These are phyloP conservation scores for Nothocercus nigrocapillus DNA, from an alignment of 2,113 vertebrate genomes.

Conservation along the genomic window DNA sequence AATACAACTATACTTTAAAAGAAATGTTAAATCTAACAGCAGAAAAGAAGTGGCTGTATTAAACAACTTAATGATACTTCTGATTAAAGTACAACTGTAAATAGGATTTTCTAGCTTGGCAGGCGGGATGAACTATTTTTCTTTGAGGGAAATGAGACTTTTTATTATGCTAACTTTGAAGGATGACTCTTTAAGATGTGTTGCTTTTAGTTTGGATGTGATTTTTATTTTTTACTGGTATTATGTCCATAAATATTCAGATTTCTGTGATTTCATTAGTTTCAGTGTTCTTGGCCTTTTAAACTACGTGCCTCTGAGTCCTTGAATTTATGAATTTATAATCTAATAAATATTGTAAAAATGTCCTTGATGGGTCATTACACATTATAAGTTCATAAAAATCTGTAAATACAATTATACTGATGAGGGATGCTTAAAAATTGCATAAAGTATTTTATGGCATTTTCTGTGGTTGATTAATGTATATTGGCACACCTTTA, in stretches of 20 bases:
- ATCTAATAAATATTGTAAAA: slow-evolving; percentile 86
- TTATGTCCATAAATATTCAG: slow-evolving; percentile 71
- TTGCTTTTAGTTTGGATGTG: slow-evolving; percentile 73
- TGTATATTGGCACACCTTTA: slow-evolving; percentile 15
- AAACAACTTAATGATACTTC: slow-evolving; percentile 67
- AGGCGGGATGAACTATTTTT: slow-evolving; percentile 83
- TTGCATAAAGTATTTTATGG: slow-evolving; percentile 58
- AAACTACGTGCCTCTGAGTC: slow-evolving; percentile 85
- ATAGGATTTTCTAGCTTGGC: slow-evolving; percentile 84
- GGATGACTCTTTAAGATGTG: slow-evolving; percentile 74
- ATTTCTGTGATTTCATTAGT: slow-evolving; percentile 77
- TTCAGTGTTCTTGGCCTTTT: slow-evolving; percentile 80
- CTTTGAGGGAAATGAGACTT: slow-evolving; percentile 79
- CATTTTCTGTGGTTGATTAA: slow-evolving; percentile 49
- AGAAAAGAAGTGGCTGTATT: slow-evolving; percentile 68
- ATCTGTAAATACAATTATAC: slow-evolving; percentile 65
- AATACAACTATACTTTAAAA: slow-evolving; percentile 78
- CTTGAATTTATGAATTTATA: slow-evolving; percentile 84
- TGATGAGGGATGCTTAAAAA: slow-evolving; percentile 49
- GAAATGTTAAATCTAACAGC: slow-evolving; percentile 68
- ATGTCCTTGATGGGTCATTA: slow-evolving; percentile 75
- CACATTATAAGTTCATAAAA: slow-evolving; percentile 45
- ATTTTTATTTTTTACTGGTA: slow-evolving; percentile 79
- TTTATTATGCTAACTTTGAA: slow-evolving; percentile 82
- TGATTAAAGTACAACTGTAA: slow-evolving; percentile 81